Percentiles rank a stretch among this genome's conserved stretches.
Conservation (phyloP, 2,113 vertebrate species). For the Camarhynchus parvulus region DNA sequence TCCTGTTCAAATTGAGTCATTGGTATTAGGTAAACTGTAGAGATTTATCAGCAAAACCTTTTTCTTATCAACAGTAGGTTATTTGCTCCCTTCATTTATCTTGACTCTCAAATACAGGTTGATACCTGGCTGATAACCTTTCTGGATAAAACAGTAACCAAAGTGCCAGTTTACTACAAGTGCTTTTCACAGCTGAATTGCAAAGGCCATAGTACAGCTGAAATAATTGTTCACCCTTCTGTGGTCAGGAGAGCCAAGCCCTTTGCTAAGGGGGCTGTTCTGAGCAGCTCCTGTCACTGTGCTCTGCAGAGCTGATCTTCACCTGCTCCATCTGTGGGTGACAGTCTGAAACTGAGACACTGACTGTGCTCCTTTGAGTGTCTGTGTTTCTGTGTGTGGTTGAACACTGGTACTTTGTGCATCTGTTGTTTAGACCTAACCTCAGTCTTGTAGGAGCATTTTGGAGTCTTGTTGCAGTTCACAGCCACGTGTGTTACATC, state of each 20-base stretch:
- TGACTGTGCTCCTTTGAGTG: neutral
- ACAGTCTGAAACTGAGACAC: neutral
- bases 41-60: neutral
- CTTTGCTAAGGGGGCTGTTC: neutral
- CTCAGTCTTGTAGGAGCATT: neutral
- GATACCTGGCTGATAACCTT: neutral
- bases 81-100: slow-evolving; percentile 5
- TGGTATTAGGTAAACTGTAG: neutral
- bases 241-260: neutral
- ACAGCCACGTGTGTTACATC: neutral
- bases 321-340: neutral
- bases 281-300: neutral
- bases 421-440: neutral
- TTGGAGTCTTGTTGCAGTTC: neutral
- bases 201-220: neutral
- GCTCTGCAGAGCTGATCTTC: neutral
- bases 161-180: neutral
- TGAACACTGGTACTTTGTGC: neutral
- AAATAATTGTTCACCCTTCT: neutral
- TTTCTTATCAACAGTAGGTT: neutral
- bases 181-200: neutral
- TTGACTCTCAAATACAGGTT: neutral
- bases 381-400: neutral
- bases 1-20: neutral
- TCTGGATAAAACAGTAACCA: neutral